Base-by-base conservation (phyloP, 2,888 invertebrate species). In the Myathropa florea region DNA sequence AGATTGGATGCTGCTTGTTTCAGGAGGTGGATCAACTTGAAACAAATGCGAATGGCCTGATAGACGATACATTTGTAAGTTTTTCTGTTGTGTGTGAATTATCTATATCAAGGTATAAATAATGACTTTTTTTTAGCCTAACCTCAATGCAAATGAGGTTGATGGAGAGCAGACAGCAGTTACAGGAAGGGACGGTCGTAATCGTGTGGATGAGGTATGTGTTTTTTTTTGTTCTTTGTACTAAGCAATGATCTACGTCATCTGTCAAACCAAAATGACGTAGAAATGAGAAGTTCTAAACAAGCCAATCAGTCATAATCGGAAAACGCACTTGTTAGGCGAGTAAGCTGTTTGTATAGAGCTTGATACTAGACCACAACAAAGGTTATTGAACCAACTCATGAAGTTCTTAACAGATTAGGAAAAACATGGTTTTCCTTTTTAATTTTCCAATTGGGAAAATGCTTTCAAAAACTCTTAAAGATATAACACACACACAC, bases 191-290 rank as follows among this genome's bases (percentile, higher is more conserved):
- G 72, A 59, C 2, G 46, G 6, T 18, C 46, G 46, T 18, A 46
- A 7, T 46, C 46, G 46, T 1, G 80, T 60, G 6, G 72, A 80
- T 65, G 80, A 80, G 72, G 80, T 80, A 61, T 3, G 65, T n/a
- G 57, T 14, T 10, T 1, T 1, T 18, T 18, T 30, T 46, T 53
- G n/a, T 33, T 12, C 6, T 46, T 60, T 55, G 18, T 33, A 12
- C 3, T 24, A 24, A 18, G 18, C 18, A 28, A 53, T 36, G 24
- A 24, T n/a, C n/a, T 57, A 33, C 33, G 24, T 24, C 30, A 36
- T n/a, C 24, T 30, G 57, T 30, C 24, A 2, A 55, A 33, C 30
- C 6, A 21, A 24, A 7, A 7, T 65, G 65, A 26, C 46, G 46
- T 55, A 21, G 7, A 9, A 21, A 3, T 9, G 10, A 18, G 7